phyloP scores from a whole-genome alignment of 2,797 vertebrate species.

The Tokudaia tokunoshimensis region DNA sequence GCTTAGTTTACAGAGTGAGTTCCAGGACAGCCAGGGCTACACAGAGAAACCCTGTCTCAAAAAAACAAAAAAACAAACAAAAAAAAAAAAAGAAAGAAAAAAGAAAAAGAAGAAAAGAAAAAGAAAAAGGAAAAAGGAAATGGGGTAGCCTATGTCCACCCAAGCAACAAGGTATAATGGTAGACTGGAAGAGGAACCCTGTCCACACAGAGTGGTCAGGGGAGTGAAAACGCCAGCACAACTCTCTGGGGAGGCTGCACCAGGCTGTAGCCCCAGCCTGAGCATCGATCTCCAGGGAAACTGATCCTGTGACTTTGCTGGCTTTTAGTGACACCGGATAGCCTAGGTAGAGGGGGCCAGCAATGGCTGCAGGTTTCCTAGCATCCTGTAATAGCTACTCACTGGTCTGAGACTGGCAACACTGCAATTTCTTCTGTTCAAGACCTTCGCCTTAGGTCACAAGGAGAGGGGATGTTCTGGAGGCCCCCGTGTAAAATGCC shows the following conservation, averaged over 20 bases:
- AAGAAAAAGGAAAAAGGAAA: too few relatives aligned
- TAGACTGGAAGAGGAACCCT: background rate
- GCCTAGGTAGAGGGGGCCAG: background rate
- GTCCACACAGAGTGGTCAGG: background rate
- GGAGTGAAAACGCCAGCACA: background rate
- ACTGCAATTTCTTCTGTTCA: background rate
- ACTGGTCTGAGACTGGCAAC: background rate
- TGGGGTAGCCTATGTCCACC: background rate
- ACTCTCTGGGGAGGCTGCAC: background rate
- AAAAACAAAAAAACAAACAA: too few relatives aligned
- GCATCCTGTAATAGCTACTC: background rate
- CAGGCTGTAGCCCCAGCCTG: background rate
- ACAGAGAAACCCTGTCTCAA: too few relatives aligned
- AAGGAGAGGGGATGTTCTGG: background rate
- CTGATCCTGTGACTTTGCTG: background rate
- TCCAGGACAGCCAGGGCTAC: too few relatives aligned
- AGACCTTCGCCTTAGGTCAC: background rate
- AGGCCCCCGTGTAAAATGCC: background rate
- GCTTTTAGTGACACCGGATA: constrained; percentile 58
- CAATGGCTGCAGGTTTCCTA: background rate
- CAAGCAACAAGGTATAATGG: background rate
- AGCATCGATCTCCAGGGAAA: constrained; percentile 4
- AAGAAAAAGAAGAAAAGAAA: too few relatives aligned
- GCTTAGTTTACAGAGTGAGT: too few relatives aligned
- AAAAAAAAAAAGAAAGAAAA: too few relatives aligned